phyloP scores from a whole-genome alignment of 1,140 invertebrate genomes.

The Oedothorax gibbosus region DNA sequence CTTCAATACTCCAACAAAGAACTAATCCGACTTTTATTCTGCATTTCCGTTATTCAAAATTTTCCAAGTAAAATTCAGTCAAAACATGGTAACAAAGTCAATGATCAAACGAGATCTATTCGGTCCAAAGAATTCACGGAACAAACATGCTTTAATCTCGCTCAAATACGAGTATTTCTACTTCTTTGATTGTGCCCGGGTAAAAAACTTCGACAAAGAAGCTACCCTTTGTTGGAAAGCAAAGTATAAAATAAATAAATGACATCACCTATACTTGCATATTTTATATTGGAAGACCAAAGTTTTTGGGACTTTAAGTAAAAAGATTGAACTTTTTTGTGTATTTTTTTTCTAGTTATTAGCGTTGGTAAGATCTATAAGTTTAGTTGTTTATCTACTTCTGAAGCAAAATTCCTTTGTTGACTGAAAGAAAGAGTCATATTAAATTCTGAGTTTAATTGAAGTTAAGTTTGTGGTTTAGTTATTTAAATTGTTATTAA shows the following conservation, averaged over 20 bases:
- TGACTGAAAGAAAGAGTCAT: too few species aligned
- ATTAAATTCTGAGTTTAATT: too few species aligned
- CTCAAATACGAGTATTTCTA: neutral
- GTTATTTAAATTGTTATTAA: too few species aligned
- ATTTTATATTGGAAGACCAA: conserved; percentile 34
- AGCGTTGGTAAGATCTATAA: too few species aligned
- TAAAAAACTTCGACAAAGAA: conserved; percentile 2
- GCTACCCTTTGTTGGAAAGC: conserved; percentile 7
- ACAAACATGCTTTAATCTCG: conserved; percentile 26
- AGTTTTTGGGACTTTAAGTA: conserved; percentile 10
- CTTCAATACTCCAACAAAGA: too few species aligned
- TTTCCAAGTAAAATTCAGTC: neutral
- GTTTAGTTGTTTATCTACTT: too few species aligned
- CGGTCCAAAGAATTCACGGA: conserved; percentile 2
- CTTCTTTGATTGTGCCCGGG: conserved; percentile 25
- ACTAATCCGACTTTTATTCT: too few species aligned
- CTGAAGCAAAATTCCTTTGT: too few species aligned
- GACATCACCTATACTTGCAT: conserved; percentile 30
- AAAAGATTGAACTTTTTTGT: conserved; percentile 14
- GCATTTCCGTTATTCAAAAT: too few species aligned
- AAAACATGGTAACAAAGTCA: neutral
- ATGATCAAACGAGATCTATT: conserved; percentile 12
- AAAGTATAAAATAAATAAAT: conserved; percentile 2
- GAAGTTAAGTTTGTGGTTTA: too few species aligned
- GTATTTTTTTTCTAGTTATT: conserved; percentile 1